Base-by-base conservation (phyloP, 2,888 invertebrate genomes). In the Luffia ferchaultella region DNA sequence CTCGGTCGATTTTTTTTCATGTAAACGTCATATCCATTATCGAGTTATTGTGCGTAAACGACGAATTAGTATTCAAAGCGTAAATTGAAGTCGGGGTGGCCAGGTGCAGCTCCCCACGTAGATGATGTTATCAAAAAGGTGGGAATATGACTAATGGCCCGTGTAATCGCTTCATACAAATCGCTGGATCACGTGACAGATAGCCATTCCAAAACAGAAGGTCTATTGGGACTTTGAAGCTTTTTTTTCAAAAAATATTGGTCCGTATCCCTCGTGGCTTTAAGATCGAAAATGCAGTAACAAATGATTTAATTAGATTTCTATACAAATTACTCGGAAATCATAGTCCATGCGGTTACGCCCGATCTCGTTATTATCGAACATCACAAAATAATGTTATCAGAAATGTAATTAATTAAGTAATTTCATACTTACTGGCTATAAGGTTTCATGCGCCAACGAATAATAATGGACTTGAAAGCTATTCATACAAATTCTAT, bases 71-170 rank as follows among this genome's bases (percentile, higher is more conserved):
- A 12, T 30, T 30, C 30, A 30, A 30, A 12, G 5, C 30, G 30
- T 30, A 30, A 30, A 30, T 30, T 30, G 30, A 30, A 30, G 5
- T 30, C 30, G 30, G 16, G 48, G 48, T 18, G 41, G 19, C 12
- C 41, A 42, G 48, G 42, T 48, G 48, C 48, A 41, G 42, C 18
- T 12, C 46, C n/a, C 40, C n/a, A 46, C 16, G 20, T 16, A 16
- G 15, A 46, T 18, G 15, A 30, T 30, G 30, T 30, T 30, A 30
- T 30, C 30, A 30, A 30, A 30, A 77, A 75, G 50, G 78, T 79
- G 78, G 73, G 72, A 76, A 78, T 73, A 78, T 79, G 76, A 80
- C 71, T 76, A 78, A 79, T 76, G 79, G 75, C 66, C 64, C 73
- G 60, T 62, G 59, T 77, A 76, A 79, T 79, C 74, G 76, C 65